Evolutionary conservation across 2,888 invertebrate genomes (phyloP), one percentile per base, ranked within the genome.

Genomic region (Kuschelorhynchus macadamiae): DNA sequence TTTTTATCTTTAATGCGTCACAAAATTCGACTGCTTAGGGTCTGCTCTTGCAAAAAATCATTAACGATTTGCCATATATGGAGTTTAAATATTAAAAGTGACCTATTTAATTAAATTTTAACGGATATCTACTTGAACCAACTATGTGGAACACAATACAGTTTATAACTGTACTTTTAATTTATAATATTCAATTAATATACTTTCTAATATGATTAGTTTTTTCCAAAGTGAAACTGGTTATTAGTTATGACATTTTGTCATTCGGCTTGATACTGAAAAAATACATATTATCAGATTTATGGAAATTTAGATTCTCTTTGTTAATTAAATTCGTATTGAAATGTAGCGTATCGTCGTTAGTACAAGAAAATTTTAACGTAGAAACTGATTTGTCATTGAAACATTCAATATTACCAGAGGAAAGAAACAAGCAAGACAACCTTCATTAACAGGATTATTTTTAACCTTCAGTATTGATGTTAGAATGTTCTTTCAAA

Each of bases 161-260:
- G 20, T 36, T 32, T 8, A 44, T 33, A 44, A 20, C 41, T 52
- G 32, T 59, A 66, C 41, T 59, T 49, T 60, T 60, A 60, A 18
- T 47, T 59, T 14, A 36, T 20, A 46, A 20, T 21, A 36, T 49
- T 18, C 14, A 17, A 12, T 60, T 49, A 39, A 49, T 60, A 49
- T 60, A 60, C 59, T 60, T 60, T 60, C 61, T 61, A 61, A 61
- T n/a, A n/a, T n/a, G n/a, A n/a, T n/a, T n/a, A n/a, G 49, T 42
- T 56, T 42, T 56, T 32, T 17, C 17, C 21, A 14, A 14, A 21
- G 39, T 21, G 11, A 41, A 41, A 41, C 39, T 3, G 39, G 39
- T 53, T 53, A 39, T 53, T 39, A 30, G 9, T 30, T 30, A 30
- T 30, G 5, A 30, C n/a, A n/a, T n/a, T n/a, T n/a, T n/a, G n/a